Conservation (phyloP, 2,888 invertebrate genomes). For the Vesta saturnalis region DNA sequence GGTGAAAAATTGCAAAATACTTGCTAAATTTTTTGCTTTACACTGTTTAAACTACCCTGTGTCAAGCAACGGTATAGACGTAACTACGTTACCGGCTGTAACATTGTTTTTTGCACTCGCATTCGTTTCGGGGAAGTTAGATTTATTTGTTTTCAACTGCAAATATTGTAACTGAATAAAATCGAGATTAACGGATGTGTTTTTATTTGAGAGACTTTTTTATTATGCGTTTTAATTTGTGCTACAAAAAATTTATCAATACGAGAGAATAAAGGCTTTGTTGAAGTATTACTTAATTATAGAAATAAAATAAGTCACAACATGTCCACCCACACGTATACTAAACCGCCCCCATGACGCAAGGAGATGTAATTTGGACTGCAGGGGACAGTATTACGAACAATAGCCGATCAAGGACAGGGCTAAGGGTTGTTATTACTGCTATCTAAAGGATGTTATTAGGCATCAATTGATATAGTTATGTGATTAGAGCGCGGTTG, state of each 20-base stretch:
- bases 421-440: constrained; percentile 57
- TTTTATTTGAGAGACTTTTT: neutral
- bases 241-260: too few species aligned
- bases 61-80: constrained; percentile 29
- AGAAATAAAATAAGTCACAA: constrained; percentile 59
- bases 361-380: constrained; percentile 44
- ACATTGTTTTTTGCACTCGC: constrained; percentile 40
- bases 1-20: constrained; percentile 16
- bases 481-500: constrained; percentile 56
- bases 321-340: constrained; percentile 53
- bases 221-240: neutral
- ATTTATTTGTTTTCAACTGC: constrained; percentile 44
- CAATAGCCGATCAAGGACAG: constrained; percentile 58
- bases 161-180: constrained; percentile 26
- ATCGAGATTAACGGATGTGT: neutral
- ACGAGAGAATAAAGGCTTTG: too few species aligned
- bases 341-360: constrained; percentile 44
- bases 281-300: constrained; percentile 47
- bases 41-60: constrained; percentile 22
- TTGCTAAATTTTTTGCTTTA: constrained; percentile 11
- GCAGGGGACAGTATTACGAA: constrained; percentile 49
- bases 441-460: constrained; percentile 57
- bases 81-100: constrained; percentile 34
- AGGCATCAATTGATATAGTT: constrained; percentile 63
- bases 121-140: constrained; percentile 37